Evolutionary conservation across 2,113 vertebrate species (phyloP).

Genomic region (Indicator maculatus): DNA sequence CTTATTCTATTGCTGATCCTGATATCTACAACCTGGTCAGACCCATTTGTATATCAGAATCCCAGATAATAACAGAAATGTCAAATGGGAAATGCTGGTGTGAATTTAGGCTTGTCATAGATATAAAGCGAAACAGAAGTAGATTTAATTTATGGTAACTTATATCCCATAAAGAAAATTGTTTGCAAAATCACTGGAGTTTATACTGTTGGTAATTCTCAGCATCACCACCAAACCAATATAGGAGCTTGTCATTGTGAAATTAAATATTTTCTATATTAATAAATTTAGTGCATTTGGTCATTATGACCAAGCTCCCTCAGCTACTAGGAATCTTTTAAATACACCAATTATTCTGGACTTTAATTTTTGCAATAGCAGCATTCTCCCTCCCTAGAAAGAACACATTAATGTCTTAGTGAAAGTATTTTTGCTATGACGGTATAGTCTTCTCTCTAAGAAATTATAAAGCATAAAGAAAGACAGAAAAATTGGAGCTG

Average conservation of each 20-base stretch:
- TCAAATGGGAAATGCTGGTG: background rate
- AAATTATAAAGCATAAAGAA: background rate
- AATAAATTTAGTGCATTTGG: background rate
- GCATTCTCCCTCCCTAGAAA: background rate
- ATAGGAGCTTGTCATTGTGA: background rate
- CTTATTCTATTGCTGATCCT: background rate
- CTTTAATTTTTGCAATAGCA: background rate
- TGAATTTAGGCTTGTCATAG: background rate
- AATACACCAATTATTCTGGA: background rate
- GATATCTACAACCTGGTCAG: background rate
- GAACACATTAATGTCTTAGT: background rate
- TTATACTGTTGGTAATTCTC: background rate
- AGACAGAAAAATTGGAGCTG: background rate
- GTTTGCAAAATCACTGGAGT: background rate
- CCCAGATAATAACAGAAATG: background rate
- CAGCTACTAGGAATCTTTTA: background rate
- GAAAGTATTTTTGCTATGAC: background rate
- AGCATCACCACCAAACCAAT: background rate
- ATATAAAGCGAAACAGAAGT: background rate
- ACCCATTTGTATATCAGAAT: accelerated
- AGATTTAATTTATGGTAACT: background rate
- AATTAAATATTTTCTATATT: background rate
- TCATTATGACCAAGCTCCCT: background rate
- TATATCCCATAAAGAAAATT: background rate
- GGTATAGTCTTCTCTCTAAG: background rate